Evolutionary conservation across 2,113 vertebrate genomes (phyloP).

Genomic region (Dipodomys merriami): DNA sequence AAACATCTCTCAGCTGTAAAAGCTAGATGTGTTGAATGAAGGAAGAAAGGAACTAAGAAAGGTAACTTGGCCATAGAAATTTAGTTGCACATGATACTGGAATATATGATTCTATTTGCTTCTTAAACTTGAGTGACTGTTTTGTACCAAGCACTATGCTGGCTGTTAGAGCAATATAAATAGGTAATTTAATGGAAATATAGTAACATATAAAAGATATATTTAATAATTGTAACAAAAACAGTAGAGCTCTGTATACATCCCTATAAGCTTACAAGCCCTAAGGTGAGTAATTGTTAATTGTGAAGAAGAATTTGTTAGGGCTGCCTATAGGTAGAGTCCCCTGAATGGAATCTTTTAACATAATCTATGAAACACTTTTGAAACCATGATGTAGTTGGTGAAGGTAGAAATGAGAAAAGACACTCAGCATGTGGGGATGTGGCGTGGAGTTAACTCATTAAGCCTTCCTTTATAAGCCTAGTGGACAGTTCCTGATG

Average conservation of each 20-base stretch:
- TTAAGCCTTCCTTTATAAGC: background rate
- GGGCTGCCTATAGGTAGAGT: background rate
- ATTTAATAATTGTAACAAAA: slow-evolving; percentile 1
- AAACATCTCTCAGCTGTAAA: background rate
- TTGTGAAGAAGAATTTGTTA: background rate
- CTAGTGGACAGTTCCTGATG: background rate
- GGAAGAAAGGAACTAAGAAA: slow-evolving; percentile 6
- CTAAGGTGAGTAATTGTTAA: background rate
- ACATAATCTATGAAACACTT: background rate
- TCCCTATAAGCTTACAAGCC: background rate
- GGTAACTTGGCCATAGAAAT: background rate
- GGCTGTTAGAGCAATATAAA: background rate
- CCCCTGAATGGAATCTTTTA: background rate
- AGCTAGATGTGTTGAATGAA: background rate
- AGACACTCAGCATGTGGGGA: background rate
- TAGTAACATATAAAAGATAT: background rate
- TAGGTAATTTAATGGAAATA: background rate
- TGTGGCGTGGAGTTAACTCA: too few species aligned
- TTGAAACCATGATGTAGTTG: background rate
- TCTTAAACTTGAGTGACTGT: background rate
- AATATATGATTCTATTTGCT: background rate
- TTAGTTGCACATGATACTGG: background rate
- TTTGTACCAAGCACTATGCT: background rate
- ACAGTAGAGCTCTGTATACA: background rate
- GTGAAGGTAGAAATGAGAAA: background rate